These are phyloP conservation scores for Nothocercus julius DNA, from an alignment of 2,113 vertebrate species.

Conservation along the genomic window DNA sequence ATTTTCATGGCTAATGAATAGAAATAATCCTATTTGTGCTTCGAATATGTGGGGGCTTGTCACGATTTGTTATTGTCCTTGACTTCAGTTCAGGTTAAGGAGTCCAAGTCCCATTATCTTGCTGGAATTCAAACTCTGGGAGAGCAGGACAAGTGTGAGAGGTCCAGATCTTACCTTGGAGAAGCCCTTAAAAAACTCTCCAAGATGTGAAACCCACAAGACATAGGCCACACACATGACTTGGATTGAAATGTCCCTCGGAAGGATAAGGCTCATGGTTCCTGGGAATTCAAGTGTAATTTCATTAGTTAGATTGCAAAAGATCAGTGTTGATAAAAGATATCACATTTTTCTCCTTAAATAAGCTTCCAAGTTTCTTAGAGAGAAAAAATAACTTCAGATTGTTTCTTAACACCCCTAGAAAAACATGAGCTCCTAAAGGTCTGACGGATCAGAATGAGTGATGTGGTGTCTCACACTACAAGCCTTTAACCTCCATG, in stretches of 20 bases:
- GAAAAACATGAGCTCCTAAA: not conserved
- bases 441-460: not conserved
- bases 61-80: too few relatives aligned
- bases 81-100: not conserved
- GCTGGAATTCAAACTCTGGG: not conserved
- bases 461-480: not conserved
- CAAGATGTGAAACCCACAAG: not conserved
- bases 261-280: not conserved
- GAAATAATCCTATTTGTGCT: not conserved
- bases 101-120: not conserved
- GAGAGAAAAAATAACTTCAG: not conserved
- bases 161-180: not conserved
- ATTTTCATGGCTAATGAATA: not conserved
- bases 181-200: not conserved
- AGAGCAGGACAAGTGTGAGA: not conserved
- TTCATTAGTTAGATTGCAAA: not conserved
- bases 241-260: not conserved
- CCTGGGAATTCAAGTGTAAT: not conserved
- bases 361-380: not conserved
- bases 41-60: not conserved
- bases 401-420: not conserved
- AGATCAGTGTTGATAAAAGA: not conserved
- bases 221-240: not conserved
- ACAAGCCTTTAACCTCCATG: not conserved
- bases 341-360: not conserved